Conservation (phyloP, 2,797 vertebrate genomes). For the Malurus leucopterus region DNA sequence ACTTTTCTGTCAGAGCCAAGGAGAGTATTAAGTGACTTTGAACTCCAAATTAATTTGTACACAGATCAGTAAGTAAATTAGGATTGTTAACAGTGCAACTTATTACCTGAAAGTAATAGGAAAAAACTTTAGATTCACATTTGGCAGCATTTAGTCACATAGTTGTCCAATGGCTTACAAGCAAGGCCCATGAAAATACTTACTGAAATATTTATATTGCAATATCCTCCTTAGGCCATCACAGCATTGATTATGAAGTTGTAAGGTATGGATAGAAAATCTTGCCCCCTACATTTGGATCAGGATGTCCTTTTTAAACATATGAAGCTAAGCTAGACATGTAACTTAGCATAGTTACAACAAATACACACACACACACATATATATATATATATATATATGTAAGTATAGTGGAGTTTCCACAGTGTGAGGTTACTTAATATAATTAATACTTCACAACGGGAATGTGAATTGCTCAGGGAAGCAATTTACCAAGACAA, state of each 20-base stretch:
- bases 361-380: too few species aligned
- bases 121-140: not conserved
- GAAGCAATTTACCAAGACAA: not conserved
- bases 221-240: not conserved
- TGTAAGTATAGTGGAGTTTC: not conserved
- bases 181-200: not conserved
- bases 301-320: not conserved
- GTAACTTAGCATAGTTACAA: not conserved
- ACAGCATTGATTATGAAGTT: not conserved
- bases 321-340: not conserved
- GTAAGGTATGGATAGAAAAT: not conserved
- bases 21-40: not conserved
- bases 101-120: not conserved
- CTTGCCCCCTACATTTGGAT: not conserved
- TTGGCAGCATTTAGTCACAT: not conserved
- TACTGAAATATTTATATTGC: not conserved
- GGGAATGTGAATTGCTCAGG: not conserved
- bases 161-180: not conserved
- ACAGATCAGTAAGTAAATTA: not conserved
- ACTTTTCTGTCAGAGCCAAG: not conserved
- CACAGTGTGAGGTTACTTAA: not conserved
- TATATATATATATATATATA: not conserved
- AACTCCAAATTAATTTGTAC: not conserved
- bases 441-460: not conserved
- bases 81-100: not conserved